These are phyloP conservation scores for Aethes cnicana DNA, from an alignment of 2,888 invertebrate species.

Conservation along the genomic window DNA sequence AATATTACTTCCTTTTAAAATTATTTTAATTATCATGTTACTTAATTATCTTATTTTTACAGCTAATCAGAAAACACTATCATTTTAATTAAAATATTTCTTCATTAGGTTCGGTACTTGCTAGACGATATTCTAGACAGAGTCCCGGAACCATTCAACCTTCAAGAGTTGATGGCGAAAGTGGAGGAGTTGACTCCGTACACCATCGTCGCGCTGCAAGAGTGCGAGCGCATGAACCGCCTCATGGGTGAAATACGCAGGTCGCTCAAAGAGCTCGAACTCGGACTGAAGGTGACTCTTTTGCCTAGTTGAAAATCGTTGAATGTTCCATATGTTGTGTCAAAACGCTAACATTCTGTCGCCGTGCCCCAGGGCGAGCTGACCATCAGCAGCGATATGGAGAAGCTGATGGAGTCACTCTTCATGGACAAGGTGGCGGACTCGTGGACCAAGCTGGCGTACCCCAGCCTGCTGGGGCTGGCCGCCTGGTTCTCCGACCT, in stretches of 20 bases:
- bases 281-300: constrained; percentile 93
- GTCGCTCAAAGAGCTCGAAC: constrained; percentile 91
- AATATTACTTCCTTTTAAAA: not conserved
- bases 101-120: constrained; percentile 87
- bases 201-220: constrained; percentile 95
- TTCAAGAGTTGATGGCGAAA: constrained; percentile 91
- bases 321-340: no score
- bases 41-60: no score
- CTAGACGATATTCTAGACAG: constrained; percentile 94
- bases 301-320: no score
- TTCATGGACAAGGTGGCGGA: constrained; percentile 94
- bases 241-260: constrained; percentile 91
- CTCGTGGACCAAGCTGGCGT: constrained; percentile 92
- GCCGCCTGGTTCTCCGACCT: constrained; percentile 95
- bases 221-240: constrained; percentile 96
- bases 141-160: constrained; percentile 93
- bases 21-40: not conserved
- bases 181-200: constrained; percentile 95
- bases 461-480: constrained; percentile 92
- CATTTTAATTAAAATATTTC: no score
- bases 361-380: constrained; percentile 87
- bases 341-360: not conserved
- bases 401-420: constrained; percentile 90
- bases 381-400: constrained; percentile 96
- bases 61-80: no score